These are phyloP conservation scores for Apteryx owenii DNA, from an alignment of 2,113 vertebrate species.

Conservation along the genomic window DNA sequence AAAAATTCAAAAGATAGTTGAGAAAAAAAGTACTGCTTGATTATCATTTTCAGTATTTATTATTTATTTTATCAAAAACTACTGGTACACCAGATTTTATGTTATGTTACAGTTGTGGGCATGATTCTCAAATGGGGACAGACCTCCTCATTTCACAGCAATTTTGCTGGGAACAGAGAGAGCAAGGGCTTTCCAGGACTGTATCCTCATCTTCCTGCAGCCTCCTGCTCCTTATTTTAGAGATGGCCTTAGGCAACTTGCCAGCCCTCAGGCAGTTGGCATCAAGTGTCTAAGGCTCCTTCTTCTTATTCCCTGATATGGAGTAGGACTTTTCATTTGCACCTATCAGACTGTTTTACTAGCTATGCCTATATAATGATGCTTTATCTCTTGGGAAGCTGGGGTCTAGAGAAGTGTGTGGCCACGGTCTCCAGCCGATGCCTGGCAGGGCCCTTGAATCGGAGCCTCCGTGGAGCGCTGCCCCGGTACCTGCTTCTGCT, in stretches of 20 bases:
- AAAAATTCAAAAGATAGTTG: not conserved
- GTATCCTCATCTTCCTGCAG: slow-evolving; percentile 19
- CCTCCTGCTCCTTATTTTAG: slow-evolving; percentile 37
- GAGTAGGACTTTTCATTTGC: slow-evolving; percentile 24
- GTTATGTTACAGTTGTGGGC: not conserved
- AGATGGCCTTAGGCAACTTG: not conserved
- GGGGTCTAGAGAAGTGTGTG: slow-evolving; percentile 13
- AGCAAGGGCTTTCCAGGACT: not conserved
- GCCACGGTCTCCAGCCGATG: slow-evolving; percentile 38
- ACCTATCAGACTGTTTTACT: not conserved
- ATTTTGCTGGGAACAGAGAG: not conserved
- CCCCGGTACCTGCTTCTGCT: not conserved
- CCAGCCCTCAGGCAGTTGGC: not conserved
- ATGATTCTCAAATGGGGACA: accelerated
- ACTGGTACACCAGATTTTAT: not conserved
- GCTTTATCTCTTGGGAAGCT: slow-evolving; percentile 15
- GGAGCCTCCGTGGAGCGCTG: slow-evolving; percentile 7
- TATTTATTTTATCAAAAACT: not conserved
- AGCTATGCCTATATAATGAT: slow-evolving; percentile 24
- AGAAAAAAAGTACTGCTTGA: not conserved
- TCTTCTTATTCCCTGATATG: not conserved
- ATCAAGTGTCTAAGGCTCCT: not conserved
- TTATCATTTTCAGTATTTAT: not conserved
- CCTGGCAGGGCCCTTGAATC: slow-evolving; percentile 4
- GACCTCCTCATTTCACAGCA: not conserved